Evolutionary conservation across 2,797 vertebrate species (phyloP).

Genomic region (Cryptoprocta ferox): DNA sequence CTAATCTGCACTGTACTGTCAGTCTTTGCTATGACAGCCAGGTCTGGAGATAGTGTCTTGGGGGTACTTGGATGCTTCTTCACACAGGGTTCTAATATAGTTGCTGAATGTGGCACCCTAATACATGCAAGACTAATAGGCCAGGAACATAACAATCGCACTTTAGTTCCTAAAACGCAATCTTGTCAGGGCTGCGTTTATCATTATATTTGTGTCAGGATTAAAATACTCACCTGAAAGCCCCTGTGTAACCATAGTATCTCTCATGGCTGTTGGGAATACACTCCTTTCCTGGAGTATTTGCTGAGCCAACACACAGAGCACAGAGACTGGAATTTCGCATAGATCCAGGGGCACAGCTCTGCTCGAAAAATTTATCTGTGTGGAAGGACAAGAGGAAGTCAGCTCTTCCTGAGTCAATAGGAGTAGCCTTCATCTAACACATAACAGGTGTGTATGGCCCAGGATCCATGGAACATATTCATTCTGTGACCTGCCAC

Average conservation of each 20-base stretch:
- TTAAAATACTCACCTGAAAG: conserved; percentile 80
- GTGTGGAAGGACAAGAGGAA: conserved; percentile 46
- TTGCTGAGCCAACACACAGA: conserved; percentile 78
- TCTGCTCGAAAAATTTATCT: conserved; percentile 81
- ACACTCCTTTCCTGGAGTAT: conserved; percentile 4
- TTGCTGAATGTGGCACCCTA: not conserved
- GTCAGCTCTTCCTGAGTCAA: not conserved
- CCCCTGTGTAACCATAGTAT: conserved; percentile 83
- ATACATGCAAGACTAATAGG: not conserved
- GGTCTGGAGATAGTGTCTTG: not conserved
- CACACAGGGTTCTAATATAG: not conserved
- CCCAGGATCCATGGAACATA: not conserved
- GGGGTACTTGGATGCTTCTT: not conserved
- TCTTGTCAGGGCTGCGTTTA: not conserved
- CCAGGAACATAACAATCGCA: not conserved
- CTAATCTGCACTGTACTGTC: not conserved
- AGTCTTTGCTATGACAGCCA: not conserved
- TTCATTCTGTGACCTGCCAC: not conserved
- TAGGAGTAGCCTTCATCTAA: not conserved
- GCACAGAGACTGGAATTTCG: conserved; percentile 80
- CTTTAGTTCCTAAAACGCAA: not conserved
- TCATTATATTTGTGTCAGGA: not conserved
- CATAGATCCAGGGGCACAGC: conserved; percentile 85
- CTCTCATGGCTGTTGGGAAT: conserved; percentile 79
- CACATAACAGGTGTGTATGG: not conserved